phyloP scores from a whole-genome alignment of 2,888 invertebrate genomes.

The Lithophane ornitopus region DNA sequence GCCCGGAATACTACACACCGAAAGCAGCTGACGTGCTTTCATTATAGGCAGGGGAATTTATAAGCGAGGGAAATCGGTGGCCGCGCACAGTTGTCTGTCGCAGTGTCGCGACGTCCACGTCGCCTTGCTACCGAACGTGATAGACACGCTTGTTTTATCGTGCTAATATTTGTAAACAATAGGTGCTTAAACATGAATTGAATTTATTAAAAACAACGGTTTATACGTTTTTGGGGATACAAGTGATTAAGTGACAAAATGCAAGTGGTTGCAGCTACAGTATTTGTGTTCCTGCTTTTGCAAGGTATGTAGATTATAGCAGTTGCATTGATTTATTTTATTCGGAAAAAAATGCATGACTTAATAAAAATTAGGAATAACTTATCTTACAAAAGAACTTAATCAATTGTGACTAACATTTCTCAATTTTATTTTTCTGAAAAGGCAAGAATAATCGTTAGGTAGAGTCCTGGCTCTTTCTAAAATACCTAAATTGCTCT shows the following conservation, averaged over 20 bases:
- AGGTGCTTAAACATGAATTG: conserved; percentile 44
- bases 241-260: conserved; percentile 63
- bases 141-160: conserved; percentile 40
- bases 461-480: background rate
- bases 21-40: conserved; percentile 84
- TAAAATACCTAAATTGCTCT: conserved; percentile 1
- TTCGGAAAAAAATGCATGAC: background rate
- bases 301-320: conserved; percentile 77
- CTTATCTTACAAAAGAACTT: too few species aligned
- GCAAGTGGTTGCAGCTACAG: conserved; percentile 64
- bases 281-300: conserved; percentile 78
- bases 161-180: conserved; percentile 65
- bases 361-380: background rate
- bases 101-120: conserved; percentile 67
- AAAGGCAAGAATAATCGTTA: background rate
- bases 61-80: conserved; percentile 81
- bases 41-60: conserved; percentile 80
- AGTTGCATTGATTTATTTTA: conserved; percentile 11
- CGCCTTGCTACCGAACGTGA: conserved; percentile 37
- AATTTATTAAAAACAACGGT: conserved; percentile 25
- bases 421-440: background rate
- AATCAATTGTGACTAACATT: background rate
- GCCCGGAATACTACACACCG: conserved; percentile 79
- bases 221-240: conserved; percentile 27
- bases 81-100: conserved; percentile 80